Conservation (phyloP, 1,140 invertebrate species). For the Neuroterus valhalla region DNA sequence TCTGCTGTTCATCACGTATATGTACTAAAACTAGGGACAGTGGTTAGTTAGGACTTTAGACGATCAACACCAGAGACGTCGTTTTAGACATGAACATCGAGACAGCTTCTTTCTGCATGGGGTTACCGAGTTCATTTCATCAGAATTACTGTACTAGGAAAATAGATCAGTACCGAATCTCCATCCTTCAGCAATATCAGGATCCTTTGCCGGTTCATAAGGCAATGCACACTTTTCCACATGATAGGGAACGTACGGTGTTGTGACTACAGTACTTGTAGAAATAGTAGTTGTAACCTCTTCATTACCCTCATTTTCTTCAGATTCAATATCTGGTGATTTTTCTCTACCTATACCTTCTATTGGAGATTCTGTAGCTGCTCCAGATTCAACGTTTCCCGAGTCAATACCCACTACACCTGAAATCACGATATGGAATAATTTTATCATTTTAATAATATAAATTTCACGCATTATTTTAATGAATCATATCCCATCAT, state of each 20-base stretch:
- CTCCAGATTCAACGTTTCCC: constrained; percentile 38
- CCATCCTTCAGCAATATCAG: constrained; percentile 66
- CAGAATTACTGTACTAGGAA: too few species aligned
- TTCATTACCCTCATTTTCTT: constrained; percentile 49
- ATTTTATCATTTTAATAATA: too few species aligned
- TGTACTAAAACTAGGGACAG: too few species aligned
- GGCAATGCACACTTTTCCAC: constrained; percentile 66
- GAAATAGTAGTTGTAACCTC: constrained; percentile 46
- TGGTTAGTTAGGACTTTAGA: too few species aligned
- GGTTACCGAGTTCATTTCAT: too few species aligned
- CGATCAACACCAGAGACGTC: too few species aligned
- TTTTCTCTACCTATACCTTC: constrained; percentile 46
- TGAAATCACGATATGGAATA: constrained; percentile 33
- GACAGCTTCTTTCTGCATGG: too few species aligned
- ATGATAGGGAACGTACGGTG: constrained; percentile 25
- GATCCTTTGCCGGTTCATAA: constrained; percentile 66
- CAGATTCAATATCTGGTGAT: not conserved
- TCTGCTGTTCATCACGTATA: too few species aligned
- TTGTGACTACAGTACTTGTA: constrained; percentile 45
- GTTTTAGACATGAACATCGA: too few species aligned
- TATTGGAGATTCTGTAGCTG: constrained; percentile 31
- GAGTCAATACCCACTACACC: constrained; percentile 58
- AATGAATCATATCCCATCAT: not conserved
- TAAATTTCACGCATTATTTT: not conserved
- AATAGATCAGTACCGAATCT: constrained; percentile 71